Evolutionary conservation across 2,888 invertebrate species (phyloP).

Genomic region (Meiosimyza decipiens): DNA sequence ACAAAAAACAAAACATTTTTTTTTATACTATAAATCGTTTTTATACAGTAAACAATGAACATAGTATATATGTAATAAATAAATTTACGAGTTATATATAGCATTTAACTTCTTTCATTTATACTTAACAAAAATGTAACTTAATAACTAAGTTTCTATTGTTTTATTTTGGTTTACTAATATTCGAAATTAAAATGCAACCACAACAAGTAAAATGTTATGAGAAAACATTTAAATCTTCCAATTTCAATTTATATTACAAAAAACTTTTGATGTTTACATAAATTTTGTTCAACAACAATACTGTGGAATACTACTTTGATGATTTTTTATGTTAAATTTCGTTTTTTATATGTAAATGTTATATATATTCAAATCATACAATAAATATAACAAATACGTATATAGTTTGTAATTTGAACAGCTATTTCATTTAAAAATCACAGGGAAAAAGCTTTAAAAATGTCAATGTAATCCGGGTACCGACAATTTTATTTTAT

Average conservation of each 20-base stretch:
- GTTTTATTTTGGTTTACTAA: neutral
- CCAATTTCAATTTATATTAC: too few relatives aligned
- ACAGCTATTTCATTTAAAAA: too few relatives aligned
- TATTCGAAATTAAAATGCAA: neutral
- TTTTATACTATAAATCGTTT: constrained; percentile 19
- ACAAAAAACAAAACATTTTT: neutral
- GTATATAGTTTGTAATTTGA: too few relatives aligned
- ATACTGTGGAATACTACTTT: constrained; percentile 15
- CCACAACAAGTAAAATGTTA: neutral
- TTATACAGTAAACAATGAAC: constrained; percentile 13
- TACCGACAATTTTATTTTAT: too few relatives aligned
- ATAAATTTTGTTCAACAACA: constrained; percentile 13
- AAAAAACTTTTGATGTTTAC: constrained; percentile 3
- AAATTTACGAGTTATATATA: neutral
- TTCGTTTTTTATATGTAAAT: constrained; percentile 30
- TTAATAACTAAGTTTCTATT: too few relatives aligned
- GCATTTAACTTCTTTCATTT: constrained; percentile 17
- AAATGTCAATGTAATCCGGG: too few relatives aligned
- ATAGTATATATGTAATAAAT: constrained; percentile 1
- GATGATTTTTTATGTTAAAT: constrained; percentile 1
- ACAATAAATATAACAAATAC: constrained; percentile 12
- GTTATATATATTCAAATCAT: constrained; percentile 32
- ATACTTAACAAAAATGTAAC: too few relatives aligned
- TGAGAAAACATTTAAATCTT: too few relatives aligned
- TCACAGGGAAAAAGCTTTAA: too few relatives aligned